phyloP scores from a whole-genome alignment of 1,140 invertebrate genomes.

The Triops cancriformis region DNA sequence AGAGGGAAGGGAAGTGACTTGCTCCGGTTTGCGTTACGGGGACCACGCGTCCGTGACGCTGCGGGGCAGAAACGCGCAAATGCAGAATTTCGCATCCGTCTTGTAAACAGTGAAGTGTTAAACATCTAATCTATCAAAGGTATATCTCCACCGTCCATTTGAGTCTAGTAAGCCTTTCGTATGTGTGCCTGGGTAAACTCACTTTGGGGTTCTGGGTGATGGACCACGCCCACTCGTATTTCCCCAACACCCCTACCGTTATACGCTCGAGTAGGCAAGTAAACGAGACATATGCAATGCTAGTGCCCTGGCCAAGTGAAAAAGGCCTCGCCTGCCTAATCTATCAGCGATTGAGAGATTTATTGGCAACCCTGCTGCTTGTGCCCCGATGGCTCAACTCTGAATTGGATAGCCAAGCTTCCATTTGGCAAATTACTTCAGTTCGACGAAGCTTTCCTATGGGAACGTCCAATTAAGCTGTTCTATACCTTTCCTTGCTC shows the following conservation, averaged over 20 bases:
- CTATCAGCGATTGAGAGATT: not conserved
- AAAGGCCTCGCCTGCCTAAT: constrained; percentile 2
- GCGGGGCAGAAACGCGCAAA: no score
- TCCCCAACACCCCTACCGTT: not conserved
- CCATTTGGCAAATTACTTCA: not conserved
- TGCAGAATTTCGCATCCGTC: no score
- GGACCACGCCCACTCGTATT: not conserved
- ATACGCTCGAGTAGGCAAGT: not conserved
- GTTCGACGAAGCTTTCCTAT: not conserved
- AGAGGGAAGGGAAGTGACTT: no score
- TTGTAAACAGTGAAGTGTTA: no score
- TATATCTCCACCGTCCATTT: no score
- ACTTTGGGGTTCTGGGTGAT: constrained; percentile 1
- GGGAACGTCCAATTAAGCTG: not conserved
- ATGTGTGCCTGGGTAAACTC: not conserved
- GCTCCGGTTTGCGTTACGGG: no score
- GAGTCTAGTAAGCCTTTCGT: not conserved
- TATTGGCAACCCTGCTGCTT: constrained; percentile 12
- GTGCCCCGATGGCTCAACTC: not conserved
- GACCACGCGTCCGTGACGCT: no score
- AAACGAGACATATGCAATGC: constrained; percentile 7
- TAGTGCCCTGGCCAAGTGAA: not conserved
- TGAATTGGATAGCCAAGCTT: not conserved
- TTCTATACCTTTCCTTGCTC: not conserved
- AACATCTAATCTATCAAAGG: no score